Conservation (phyloP, 1,140 invertebrate species). For the Drosophila asahinai region DNA sequence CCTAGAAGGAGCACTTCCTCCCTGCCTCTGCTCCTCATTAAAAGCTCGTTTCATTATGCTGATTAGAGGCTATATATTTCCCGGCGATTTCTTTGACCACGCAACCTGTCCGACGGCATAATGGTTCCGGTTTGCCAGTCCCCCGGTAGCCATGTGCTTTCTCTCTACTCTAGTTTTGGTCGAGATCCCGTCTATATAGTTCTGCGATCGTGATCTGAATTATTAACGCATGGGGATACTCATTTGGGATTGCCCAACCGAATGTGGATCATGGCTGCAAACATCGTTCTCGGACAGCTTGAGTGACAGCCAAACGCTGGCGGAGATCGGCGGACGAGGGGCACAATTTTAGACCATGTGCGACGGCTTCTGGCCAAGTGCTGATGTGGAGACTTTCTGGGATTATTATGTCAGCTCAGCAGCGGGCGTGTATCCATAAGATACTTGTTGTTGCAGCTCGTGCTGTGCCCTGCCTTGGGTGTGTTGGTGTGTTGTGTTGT, state of each 20-base stretch:
- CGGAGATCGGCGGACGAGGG: conserved; percentile 3
- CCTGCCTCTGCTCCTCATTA: conserved; percentile 53
- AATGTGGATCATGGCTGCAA: conserved; percentile 41
- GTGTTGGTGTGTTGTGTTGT: conserved; percentile 52
- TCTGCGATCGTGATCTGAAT: conserved; percentile 9
- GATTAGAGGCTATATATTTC: conserved; percentile 51
- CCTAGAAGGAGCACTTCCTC: conserved; percentile 21
- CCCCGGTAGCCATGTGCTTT: conserved; percentile 1
- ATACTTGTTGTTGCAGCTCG: conserved; percentile 42
- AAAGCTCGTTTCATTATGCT: conserved; percentile 63
- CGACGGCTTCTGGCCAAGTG: conserved; percentile 24
- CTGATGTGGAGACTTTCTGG: conserved; percentile 1
- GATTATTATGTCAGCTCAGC: conserved; percentile 65
- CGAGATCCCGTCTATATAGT: background rate
- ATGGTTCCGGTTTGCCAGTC: no score
- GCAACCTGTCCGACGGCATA: background rate
- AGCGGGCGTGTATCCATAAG: conserved; percentile 57
- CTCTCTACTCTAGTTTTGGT: background rate
- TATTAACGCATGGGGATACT: background rate
- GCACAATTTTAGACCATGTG: conserved; percentile 30
- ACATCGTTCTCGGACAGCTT: conserved; percentile 17
- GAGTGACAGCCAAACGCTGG: conserved; percentile 32
- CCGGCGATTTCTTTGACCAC: background rate
- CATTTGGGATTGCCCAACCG: conserved; percentile 12
- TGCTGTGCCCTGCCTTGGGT: conserved; percentile 17